Evolutionary conservation across 2,113 vertebrate species (phyloP).

Genomic region (Mola mola): DNA sequence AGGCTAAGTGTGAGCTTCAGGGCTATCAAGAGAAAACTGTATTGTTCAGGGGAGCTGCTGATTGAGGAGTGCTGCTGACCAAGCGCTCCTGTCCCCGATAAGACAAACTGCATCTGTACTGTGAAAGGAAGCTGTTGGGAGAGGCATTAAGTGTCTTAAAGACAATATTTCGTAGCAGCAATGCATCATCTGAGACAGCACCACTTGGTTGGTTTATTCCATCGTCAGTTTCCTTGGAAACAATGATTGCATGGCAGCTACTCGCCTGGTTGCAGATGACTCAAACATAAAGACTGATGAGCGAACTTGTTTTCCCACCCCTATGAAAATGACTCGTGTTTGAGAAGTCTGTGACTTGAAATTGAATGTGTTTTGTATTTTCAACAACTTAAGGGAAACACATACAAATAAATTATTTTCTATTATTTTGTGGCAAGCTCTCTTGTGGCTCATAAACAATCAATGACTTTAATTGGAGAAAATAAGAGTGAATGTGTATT

Average conservation of each 20-base stretch:
- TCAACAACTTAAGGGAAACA: conserved; percentile 3
- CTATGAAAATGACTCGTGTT: no score
- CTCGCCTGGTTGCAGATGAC: conserved; percentile 40
- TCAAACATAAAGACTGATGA: conserved; percentile 1
- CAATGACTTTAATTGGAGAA: not conserved
- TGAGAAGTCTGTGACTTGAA: not conserved
- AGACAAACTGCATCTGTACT: conserved; percentile 9
- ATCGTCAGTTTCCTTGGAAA: conserved; percentile 10
- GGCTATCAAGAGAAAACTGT: conserved; percentile 93
- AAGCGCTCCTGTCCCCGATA: not conserved
- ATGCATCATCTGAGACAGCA: no score
- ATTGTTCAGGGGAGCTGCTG: conserved; percentile 90
- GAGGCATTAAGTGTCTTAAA: not conserved
- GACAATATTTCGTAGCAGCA: no score
- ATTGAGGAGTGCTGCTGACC: conserved; percentile 89
- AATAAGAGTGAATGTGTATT: no score
- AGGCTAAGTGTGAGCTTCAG: conserved; percentile 88
- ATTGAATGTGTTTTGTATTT: conserved; percentile 37
- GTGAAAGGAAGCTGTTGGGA: not conserved
- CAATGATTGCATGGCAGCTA: conserved; percentile 51
- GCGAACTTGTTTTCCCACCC: no score
- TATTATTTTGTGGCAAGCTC: not conserved
- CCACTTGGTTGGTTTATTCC: not conserved
- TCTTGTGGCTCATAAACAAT: not conserved
- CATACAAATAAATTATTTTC: conserved; percentile 67